Evolutionary conservation across 2,888 invertebrate genomes (phyloP).

Genomic region (Caenorhabditis sp.): DNA sequence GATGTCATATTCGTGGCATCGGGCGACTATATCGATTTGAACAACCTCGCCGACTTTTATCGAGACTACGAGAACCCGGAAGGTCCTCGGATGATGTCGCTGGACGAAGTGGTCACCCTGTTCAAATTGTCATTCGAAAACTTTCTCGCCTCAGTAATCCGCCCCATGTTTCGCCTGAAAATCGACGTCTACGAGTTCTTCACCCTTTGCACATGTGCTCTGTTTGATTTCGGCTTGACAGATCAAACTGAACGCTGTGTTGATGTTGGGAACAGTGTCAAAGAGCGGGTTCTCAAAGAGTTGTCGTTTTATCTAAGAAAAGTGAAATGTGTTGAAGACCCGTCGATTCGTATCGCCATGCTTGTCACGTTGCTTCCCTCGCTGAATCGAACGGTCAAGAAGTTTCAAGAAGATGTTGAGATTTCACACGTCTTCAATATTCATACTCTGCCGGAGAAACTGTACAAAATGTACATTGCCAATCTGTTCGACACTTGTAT

Average conservation of each 20-base stretch:
- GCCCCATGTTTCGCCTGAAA: constrained; percentile 23
- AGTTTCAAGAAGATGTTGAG: constrained; percentile 32
- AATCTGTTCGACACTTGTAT: constrained; percentile 12
- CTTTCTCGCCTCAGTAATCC: constrained; percentile 11
- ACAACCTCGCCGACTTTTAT: constrained; percentile 15
- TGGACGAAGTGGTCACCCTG: constrained; percentile 15
- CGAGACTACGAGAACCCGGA: constrained; percentile 4
- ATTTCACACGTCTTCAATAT: constrained; percentile 26
- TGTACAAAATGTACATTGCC: constrained; percentile 32
- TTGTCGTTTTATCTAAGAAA: constrained; percentile 13
- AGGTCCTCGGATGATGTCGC: constrained; percentile 2
- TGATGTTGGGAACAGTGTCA: constrained; percentile 15
- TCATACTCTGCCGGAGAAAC: constrained; percentile 16
- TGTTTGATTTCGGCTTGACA: constrained; percentile 32
- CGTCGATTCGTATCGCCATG: constrained; percentile 16
- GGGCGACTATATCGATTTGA: constrained; percentile 33
- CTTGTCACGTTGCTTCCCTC: constrained; percentile 22
- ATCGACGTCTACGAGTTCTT: constrained; percentile 30
- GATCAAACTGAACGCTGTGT: constrained; percentile 25
- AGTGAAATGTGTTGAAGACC: constrained; percentile 15
- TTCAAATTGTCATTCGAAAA: constrained; percentile 20
- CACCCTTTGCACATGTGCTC: constrained; percentile 16
- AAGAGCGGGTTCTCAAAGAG: constrained; percentile 20
- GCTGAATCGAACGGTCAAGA: constrained; percentile 16
- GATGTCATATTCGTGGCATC: constrained; percentile 19